These are phyloP conservation scores for Orchesella cincta DNA, from an alignment of 1,140 invertebrate genomes.

Conservation along the genomic window DNA sequence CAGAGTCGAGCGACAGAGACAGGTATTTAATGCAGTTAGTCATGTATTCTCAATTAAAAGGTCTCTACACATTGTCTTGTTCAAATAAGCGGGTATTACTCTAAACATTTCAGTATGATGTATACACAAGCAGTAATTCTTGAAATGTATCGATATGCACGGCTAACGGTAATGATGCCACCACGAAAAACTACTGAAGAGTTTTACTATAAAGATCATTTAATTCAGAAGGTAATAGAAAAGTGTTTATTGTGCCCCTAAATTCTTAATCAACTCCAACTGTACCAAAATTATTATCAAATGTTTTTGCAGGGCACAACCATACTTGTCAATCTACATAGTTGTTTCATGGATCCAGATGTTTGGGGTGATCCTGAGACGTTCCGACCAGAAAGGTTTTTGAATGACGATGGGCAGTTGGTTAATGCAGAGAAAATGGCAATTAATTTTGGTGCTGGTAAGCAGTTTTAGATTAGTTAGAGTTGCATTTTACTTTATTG, in stretches of 20 bases:
- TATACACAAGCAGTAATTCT: neutral
- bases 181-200: neutral
- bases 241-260: too few relatives aligned
- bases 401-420: neutral
- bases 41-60: too few relatives aligned
- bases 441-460: constrained; percentile 2
- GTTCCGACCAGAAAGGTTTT: neutral
- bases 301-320: constrained; percentile 1
- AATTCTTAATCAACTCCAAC: too few relatives aligned
- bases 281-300: neutral
- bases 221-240: neutral
- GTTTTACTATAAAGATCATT: neutral
- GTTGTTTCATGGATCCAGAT: neutral
- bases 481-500: neutral
- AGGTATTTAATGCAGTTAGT: neutral
- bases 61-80: too few relatives aligned
- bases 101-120: neutral
- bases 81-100: neutral
- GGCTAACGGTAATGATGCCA: neutral
- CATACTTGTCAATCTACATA: neutral
- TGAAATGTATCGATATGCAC: neutral
- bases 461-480: neutral
- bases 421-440: neutral
- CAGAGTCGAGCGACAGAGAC: neutral
- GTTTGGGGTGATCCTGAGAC: neutral